phyloP scores from a whole-genome alignment of 2,113 vertebrate genomes.

The Isurus oxyrinchus region DNA sequence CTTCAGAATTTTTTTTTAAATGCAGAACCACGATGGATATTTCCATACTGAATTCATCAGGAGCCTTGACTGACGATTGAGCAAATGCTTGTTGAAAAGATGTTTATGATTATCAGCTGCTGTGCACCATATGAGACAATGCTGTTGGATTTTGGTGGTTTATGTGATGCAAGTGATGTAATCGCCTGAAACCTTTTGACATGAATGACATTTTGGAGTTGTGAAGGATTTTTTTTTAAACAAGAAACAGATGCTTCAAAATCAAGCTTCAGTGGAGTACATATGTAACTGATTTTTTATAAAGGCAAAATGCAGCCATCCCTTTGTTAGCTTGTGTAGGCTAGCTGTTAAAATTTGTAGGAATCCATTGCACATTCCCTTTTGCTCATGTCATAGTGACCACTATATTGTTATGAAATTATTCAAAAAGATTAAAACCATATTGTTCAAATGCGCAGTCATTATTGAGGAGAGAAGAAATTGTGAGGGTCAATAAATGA shows the following conservation, averaged over 20 bases:
- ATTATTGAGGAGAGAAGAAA: neutral
- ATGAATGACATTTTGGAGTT: conserved; percentile 31
- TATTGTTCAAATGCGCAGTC: neutral
- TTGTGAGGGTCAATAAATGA: neutral
- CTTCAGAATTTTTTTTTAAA: too few species aligned
- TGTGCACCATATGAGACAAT: conserved; percentile 31
- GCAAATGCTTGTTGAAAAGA: conserved; percentile 33
- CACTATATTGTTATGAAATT: conserved; percentile 12
- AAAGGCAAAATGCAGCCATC: conserved; percentile 28
- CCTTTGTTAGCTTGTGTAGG: neutral
- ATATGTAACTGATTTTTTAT: conserved; percentile 34
- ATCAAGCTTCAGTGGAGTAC: conserved; percentile 20
- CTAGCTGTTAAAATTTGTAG: conserved; percentile 21
- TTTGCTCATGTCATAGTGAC: conserved; percentile 5
- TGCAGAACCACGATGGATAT: neutral
- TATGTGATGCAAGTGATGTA: conserved; percentile 26
- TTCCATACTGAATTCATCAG: conserved; percentile 22
- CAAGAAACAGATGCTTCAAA: conserved; percentile 26
- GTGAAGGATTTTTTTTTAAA: conserved; percentile 26
- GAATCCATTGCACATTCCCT: conserved; percentile 16
- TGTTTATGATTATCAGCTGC: conserved; percentile 35
- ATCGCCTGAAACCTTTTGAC: conserved; percentile 32
- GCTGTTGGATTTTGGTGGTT: conserved; percentile 25
- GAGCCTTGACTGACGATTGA: neutral
- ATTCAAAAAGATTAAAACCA: conserved; percentile 34